A percentile compares a stretch with the other conserved stretches of the same genome.
These are phyloP conservation scores for Allolobophora icterica DNA, from an alignment of 2,888 invertebrate species.

Conservation along the genomic window DNA sequence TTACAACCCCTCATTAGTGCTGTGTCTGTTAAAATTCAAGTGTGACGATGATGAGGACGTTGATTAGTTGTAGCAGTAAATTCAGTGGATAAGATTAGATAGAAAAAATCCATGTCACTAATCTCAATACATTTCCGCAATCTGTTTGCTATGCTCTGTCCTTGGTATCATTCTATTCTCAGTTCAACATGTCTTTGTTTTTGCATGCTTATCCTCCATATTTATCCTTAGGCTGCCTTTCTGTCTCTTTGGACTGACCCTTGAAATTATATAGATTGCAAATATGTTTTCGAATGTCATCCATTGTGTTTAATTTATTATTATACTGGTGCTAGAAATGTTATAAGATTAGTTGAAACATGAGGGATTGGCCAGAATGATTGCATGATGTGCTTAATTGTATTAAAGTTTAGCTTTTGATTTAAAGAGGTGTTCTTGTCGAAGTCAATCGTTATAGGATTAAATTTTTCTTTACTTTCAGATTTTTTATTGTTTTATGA, in stretches of 20 bases:
- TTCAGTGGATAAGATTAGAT: not conserved
- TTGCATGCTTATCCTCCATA: too few species aligned
- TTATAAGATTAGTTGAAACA: too few species aligned
- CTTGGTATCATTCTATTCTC: not conserved
- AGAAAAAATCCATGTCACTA: too few species aligned
- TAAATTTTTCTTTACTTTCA: not conserved
- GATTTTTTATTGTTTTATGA: not conserved
- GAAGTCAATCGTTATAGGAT: not conserved
- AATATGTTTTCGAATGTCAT: too few species aligned
- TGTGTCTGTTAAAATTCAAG: not conserved
- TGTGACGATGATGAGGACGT: not conserved
- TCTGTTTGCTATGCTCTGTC: not conserved
- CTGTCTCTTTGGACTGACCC: too few species aligned
- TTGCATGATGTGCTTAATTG: constrained; percentile 5
- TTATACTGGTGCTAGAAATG: too few species aligned
- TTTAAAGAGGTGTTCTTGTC: not conserved
- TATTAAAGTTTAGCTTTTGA: not conserved
- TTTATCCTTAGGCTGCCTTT: too few species aligned
- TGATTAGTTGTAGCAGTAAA: not conserved
- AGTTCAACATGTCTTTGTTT: not conserved
- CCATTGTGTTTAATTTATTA: too few species aligned
- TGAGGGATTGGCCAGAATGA: not conserved
- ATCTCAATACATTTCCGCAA: too few species aligned
- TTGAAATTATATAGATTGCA: too few species aligned
- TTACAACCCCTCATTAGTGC: not conserved